A percentile compares a stretch with the other conserved stretches of the same genome.
Evolutionary conservation across 2,888 invertebrate species (phyloP).

Genomic region (Dorcus hopei): DNA sequence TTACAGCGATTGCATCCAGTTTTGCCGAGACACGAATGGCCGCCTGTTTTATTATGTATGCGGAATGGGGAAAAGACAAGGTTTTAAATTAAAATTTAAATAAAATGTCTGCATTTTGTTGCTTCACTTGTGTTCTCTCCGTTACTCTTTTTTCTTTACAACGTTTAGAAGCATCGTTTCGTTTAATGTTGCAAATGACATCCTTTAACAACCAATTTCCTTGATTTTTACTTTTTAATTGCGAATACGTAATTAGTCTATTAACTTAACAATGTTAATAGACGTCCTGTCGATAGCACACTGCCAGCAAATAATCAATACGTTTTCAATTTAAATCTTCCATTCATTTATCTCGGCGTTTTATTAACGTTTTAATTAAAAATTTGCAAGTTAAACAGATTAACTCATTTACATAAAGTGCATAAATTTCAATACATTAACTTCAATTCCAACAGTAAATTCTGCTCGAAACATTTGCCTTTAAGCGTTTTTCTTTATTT

Average conservation of each 20-base stretch:
- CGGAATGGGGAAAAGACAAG: constrained; percentile 42
- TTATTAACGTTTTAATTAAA: background rate
- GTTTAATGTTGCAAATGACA: no score
- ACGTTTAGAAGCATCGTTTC: no score
- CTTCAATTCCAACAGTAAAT: background rate
- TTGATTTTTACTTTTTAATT: background rate
- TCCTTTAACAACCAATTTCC: no score
- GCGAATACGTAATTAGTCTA: background rate
- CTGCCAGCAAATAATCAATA: background rate
- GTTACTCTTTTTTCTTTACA: no score
- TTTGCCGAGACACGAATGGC: constrained; percentile 40
- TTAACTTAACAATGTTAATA: background rate
- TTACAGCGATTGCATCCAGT: constrained; percentile 48
- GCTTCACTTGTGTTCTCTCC: constrained; percentile 15
- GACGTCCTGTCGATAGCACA: background rate
- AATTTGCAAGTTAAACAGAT: background rate
- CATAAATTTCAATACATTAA: background rate
- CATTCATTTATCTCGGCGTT: background rate
- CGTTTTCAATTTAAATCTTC: background rate
- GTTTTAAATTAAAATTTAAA: constrained; percentile 48
- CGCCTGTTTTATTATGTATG: constrained; percentile 44
- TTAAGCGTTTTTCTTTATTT: no score
- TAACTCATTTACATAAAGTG: background rate
- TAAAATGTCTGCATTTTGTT: constrained; percentile 46
- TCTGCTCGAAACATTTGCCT: no score